Conservation (phyloP, 2,113 vertebrate genomes). For the Boleophthalmus pectinirostris region DNA sequence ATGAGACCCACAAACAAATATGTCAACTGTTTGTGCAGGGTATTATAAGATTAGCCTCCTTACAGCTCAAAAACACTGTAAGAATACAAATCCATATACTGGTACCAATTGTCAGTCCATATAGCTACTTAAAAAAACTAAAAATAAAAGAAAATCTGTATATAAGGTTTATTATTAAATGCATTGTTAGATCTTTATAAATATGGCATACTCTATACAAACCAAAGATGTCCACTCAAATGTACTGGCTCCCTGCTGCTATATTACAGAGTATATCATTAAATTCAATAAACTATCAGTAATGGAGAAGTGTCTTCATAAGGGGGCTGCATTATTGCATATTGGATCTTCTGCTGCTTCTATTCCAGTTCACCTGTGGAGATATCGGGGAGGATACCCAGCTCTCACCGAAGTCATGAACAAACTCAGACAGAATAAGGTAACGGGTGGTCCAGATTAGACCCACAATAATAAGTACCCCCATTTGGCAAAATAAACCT, state of each 20-base stretch:
- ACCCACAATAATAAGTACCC: neutral
- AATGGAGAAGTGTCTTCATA: slow-evolving; percentile 1
- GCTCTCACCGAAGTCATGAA: slow-evolving; percentile 98
- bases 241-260: neutral
- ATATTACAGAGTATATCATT: too few species aligned
- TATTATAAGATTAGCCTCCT: neutral
- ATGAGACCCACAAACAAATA: slow-evolving; percentile 47
- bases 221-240: neutral
- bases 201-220: neutral
- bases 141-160: neutral
- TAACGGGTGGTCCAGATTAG: slow-evolving; percentile 60
- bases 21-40: neutral
- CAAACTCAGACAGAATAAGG: slow-evolving; percentile 94
- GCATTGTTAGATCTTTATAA: neutral
- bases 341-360: slow-evolving; percentile 61
- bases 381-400: slow-evolving; percentile 97
- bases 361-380: slow-evolving; percentile 95
- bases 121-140: neutral
- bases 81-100: neutral
- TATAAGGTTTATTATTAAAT: neutral
- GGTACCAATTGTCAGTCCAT: neutral
- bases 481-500: slow-evolving; percentile 19
- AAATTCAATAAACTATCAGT: neutral
- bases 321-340: slow-evolving; percentile 38
- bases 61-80: neutral